Base-by-base conservation (phyloP, 2,888 invertebrate genomes). In the Chorisops tibialis region DNA sequence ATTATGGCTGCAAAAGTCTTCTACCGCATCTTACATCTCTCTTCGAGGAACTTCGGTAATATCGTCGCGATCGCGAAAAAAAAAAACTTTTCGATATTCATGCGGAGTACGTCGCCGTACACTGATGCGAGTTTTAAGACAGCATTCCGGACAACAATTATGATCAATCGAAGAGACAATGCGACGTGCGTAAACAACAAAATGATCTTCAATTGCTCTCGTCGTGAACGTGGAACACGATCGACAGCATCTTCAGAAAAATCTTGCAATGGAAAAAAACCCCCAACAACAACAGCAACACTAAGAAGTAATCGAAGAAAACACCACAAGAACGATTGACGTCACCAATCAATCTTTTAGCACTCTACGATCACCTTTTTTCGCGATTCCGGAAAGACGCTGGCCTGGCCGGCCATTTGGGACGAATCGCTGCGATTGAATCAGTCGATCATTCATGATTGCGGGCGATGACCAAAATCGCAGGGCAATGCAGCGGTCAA, bases 311-410 rank as follows among this genome's bases (percentile, higher is more conserved):
- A 18, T 9, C 30, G 5, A 35, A 24, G 51, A 54, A 60, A 51
- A 51, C 50, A 30, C 51, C 18, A 19, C 41, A 14, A 41, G 51
- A 35, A 30, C 37, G 45, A 50, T 59, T 58, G 30, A 62, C n/a
- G 59, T 58, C 58, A 62, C 61, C 64, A 64, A 64, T 64, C 64
- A 64, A 64, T 64, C 64, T 64, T 61, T 64, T 64, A 64, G 64
- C 64, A 64, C 64, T 64, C 59, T 52, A 21, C 38, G 41, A 50
- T 38, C 35, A 37, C 35, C 41, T 60, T 60, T 63, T 63, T 59
- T 49, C 49, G 41, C 22, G 41, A 41, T 9, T 41, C 24, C n/a
- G 21, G 5, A 41, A 4, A 24, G 18, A 37, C 18, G 50, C 30
- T 50, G 50, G n/a, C 16, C 6, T 51, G 6, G 12, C n/a, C 22